Conservation (phyloP, 2,797 vertebrate genomes). For the Pseudocheirus occidentalis region DNA sequence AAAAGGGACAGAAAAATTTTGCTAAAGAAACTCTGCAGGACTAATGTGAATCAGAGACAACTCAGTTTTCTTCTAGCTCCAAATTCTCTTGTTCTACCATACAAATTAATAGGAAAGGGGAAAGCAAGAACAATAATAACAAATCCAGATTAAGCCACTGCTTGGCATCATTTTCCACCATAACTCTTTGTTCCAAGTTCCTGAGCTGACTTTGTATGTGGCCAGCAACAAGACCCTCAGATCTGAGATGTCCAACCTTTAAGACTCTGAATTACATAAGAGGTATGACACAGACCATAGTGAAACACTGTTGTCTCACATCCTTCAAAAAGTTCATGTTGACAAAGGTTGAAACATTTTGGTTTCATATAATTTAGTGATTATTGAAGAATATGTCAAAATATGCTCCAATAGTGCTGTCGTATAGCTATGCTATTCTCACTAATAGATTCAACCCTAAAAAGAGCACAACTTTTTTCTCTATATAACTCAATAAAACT, state of each 20-base stretch:
- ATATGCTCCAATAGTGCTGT: neutral
- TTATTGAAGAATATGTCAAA: neutral
- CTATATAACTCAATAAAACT: neutral
- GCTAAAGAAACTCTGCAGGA: neutral
- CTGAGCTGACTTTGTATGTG: neutral
- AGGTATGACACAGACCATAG: neutral
- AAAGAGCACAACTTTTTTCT: neutral
- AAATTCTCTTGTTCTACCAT: neutral
- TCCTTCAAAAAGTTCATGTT: neutral
- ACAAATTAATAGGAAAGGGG: neutral
- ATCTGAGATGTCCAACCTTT: neutral
- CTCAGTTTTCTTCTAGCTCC: neutral
- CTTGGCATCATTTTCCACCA: neutral
- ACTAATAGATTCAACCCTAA: slow-evolving; percentile 6
- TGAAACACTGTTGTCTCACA: neutral
- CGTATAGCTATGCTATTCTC: neutral
- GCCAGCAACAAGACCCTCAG: neutral
- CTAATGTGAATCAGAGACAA: neutral
- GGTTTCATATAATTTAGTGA: neutral
- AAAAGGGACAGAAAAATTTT: neutral
- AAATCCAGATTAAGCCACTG: neutral
- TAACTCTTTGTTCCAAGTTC: neutral
- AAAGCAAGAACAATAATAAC: neutral
- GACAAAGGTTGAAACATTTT: neutral
- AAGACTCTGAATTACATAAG: neutral